phyloP scores from a whole-genome alignment of 2,113 vertebrate species.

The Hassar affinis region DNA sequence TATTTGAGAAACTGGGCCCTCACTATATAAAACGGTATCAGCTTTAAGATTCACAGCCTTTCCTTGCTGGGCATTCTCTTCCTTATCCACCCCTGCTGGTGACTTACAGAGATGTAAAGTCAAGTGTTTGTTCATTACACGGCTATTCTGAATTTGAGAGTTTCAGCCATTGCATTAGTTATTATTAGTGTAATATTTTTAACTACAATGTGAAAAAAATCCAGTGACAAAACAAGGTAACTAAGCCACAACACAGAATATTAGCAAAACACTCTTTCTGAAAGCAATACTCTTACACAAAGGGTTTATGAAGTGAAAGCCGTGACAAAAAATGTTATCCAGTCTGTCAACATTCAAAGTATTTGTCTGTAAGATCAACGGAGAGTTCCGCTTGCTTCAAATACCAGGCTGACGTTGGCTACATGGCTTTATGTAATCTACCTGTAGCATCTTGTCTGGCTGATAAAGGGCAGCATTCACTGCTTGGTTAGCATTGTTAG shows the following conservation, averaged over 20 bases:
- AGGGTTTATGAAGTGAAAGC: neutral
- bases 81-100: neutral
- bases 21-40: no score
- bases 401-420: neutral
- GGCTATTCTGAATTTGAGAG: neutral
- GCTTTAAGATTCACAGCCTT: neutral
- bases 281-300: neutral
- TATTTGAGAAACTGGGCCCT: neutral
- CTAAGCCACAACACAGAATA: neutral
- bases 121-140: neutral
- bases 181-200: neutral
- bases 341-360: neutral
- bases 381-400: neutral
- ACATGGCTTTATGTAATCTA: conserved; percentile 40
- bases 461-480: conserved; percentile 41
- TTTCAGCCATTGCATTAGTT: neutral
- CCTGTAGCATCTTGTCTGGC: conserved; percentile 30
- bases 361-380: conserved; percentile 5
- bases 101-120: neutral
- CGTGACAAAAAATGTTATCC: neutral
- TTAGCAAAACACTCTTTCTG: neutral
- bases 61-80: neutral
- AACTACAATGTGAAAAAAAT: neutral
- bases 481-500: conserved; percentile 43
- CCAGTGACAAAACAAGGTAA: neutral